Evolutionary conservation across 1,140 invertebrate species (phyloP), one percentile per base, ranked within the genome.

Genomic region (Euwallacea similis): DNA sequence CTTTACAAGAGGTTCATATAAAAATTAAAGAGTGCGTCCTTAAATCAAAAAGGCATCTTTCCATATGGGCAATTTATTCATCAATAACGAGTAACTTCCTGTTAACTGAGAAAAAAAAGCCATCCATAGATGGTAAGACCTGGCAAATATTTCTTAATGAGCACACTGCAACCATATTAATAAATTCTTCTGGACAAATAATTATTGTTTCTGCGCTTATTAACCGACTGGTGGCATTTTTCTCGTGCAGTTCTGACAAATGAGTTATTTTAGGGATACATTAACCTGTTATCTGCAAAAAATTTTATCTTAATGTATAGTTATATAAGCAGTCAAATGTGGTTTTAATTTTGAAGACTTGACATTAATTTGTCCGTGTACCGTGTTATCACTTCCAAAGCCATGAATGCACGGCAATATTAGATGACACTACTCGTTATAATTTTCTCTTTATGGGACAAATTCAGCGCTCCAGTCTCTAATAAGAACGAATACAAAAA

Each of bases 111-210:
- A 16, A 43, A 65, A 65, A 65, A 53, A 65, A 4, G 54, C 41
- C 15, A 15, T 65, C 63, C 63, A 65, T 65, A 65, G 50, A 65
- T 54, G 63, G 63, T 46, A 54, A 65, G 63, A 54, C 47, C 63
- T 65, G 63, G 63, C 63, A 65, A 65, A 65, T 65, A 65, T 65
- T 65, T 65, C 63, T 65, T 65, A 65, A 65, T 65, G 63, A 65
- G 63, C 63, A 33, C 11, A 33, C 21, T 10, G 53, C 63, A 55
- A 42, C 63, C 50, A 65, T 65, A 65, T 65, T 65, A 65, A 65
- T 65, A 65, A 65, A 65, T 65, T 65, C 63, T 65, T 53, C 13
- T 54, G 10, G 53, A 65, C 63, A 65, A 65, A 65, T 65, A 65
- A 65, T 65, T 65, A 65, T 65, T 65, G 63, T 65, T 65, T 65